Conservation (phyloP, 2,797 vertebrate genomes). For the Geotria australis region DNA sequence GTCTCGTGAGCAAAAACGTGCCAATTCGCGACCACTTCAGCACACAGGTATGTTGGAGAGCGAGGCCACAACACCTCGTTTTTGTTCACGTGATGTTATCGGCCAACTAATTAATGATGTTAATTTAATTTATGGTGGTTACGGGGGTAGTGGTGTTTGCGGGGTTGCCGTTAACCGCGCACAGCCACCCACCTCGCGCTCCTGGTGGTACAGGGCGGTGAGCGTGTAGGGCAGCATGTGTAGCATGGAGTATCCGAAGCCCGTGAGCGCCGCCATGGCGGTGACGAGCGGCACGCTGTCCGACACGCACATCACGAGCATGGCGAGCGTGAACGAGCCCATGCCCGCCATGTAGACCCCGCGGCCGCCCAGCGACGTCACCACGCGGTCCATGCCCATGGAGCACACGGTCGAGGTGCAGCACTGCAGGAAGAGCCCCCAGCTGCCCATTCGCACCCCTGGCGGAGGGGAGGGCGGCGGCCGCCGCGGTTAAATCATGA, state of each 20-base stretch:
- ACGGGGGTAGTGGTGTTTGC: too few species aligned
- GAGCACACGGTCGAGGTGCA: conserved; percentile 34
- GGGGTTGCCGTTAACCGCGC: too few species aligned
- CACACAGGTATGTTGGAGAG: too few species aligned
- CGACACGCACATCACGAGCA: conserved; percentile 26
- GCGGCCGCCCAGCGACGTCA: conserved; percentile 21
- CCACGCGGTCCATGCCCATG: conserved; percentile 27
- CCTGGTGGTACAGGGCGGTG: conserved; percentile 34
- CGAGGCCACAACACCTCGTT: too few species aligned
- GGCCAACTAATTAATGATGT: too few species aligned
- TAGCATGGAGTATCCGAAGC: conserved; percentile 33
- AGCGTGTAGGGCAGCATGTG: conserved; percentile 45
- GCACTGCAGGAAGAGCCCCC: conserved; percentile 50
- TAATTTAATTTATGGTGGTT: too few species aligned
- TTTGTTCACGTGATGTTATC: too few species aligned
- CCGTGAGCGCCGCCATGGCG: conserved; percentile 22
- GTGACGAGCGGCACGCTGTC: conserved; percentile 21
- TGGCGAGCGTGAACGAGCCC: conserved; percentile 19
- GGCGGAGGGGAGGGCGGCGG: neutral
- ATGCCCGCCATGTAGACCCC: conserved; percentile 28
- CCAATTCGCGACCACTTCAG: too few species aligned
- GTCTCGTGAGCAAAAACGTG: too few species aligned
- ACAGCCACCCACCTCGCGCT: conserved; percentile 21
- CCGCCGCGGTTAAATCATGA: too few species aligned
- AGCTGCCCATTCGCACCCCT: conserved; percentile 44